Conservation (phyloP, 1,140 invertebrate genomes). For the Ceratitis capitata region DNA sequence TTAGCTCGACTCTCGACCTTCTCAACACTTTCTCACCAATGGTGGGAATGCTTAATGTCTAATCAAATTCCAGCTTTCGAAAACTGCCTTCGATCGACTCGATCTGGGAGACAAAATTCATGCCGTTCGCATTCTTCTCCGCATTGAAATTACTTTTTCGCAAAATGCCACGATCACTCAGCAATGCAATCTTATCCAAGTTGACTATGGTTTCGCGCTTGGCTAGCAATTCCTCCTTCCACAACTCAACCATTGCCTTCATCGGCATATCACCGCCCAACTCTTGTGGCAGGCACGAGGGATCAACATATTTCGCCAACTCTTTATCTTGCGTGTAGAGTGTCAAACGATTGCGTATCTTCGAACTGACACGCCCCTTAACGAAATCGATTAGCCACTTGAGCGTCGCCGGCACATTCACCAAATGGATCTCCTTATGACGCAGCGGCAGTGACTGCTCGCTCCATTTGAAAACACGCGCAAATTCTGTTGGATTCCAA, state of each 20-base stretch:
- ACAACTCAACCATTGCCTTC: slow-evolving; percentile 79
- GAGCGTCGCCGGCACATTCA: slow-evolving; percentile 75
- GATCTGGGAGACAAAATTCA: slow-evolving; percentile 62
- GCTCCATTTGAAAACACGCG: slow-evolving; percentile 74
- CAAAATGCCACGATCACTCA: slow-evolving; percentile 68
- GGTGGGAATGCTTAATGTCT: slow-evolving; percentile 41
- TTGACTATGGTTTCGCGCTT: slow-evolving; percentile 73
- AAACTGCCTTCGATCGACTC: slow-evolving; percentile 74
- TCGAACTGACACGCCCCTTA: slow-evolving; percentile 73
- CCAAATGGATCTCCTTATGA: slow-evolving; percentile 77
- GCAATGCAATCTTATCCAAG: slow-evolving; percentile 77
- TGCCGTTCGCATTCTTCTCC: slow-evolving; percentile 56
- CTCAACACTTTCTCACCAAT: background rate
- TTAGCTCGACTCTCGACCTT: background rate
- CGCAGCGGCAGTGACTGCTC: slow-evolving; percentile 82
- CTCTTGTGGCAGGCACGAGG: slow-evolving; percentile 77
- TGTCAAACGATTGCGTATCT: slow-evolving; percentile 74
- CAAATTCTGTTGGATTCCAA: slow-evolving; percentile 76
- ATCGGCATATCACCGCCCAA: slow-evolving; percentile 80
- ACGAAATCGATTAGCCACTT: slow-evolving; percentile 79
- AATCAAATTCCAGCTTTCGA: slow-evolving; percentile 78
- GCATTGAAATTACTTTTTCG: slow-evolving; percentile 67
- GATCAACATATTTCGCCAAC: slow-evolving; percentile 71
- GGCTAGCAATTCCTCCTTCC: slow-evolving; percentile 71
- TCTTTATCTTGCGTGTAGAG: slow-evolving; percentile 74